Percentiles rank a stretch among this genome's conserved stretches.
These are phyloP conservation scores for Sphaeramia orbicularis DNA, from an alignment of 2,797 vertebrate genomes.

Conservation along the genomic window DNA sequence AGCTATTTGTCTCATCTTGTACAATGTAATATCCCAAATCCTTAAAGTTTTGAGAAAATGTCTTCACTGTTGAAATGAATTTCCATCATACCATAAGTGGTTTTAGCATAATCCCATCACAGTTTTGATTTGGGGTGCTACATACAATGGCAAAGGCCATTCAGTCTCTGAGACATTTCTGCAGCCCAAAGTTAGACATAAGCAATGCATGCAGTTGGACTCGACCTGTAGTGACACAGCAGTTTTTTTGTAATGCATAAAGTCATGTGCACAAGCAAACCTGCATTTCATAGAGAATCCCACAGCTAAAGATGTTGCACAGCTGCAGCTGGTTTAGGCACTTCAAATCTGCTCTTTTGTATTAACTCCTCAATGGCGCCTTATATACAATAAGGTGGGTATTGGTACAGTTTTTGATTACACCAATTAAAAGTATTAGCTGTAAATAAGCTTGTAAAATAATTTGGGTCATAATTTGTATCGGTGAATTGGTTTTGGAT, in stretches of 20 bases:
- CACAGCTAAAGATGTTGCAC: conserved; percentile 56
- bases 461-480: conserved; percentile 70
- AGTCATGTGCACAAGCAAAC: conserved; percentile 48
- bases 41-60: conserved; percentile 63
- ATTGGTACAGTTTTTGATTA: conserved; percentile 67
- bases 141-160: conserved; percentile 40
- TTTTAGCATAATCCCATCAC: conserved; percentile 65
- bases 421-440: conserved; percentile 77
- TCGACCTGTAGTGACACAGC: conserved; percentile 56
- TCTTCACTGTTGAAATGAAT: conserved; percentile 65
- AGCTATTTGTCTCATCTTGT: conserved; percentile 63
- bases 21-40: conserved; percentile 69
- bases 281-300: conserved; percentile 41
- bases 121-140: conserved; percentile 64
- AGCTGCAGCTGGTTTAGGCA: conserved; percentile 61
- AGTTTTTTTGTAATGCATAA: conserved; percentile 46
- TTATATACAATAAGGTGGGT: conserved; percentile 53
- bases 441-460: conserved; percentile 82
- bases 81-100: conserved; percentile 71
- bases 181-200: conserved; percentile 66
- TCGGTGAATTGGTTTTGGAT: conserved; percentile 66
- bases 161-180: conserved; percentile 49
- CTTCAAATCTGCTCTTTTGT: conserved; percentile 66
- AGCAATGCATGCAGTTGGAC: conserved; percentile 73
- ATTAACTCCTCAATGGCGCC: conserved; percentile 53